Evolutionary conservation across 2,888 invertebrate species (phyloP), one percentile per base, ranked within the genome.

Genomic region (Eilema griseolum): DNA sequence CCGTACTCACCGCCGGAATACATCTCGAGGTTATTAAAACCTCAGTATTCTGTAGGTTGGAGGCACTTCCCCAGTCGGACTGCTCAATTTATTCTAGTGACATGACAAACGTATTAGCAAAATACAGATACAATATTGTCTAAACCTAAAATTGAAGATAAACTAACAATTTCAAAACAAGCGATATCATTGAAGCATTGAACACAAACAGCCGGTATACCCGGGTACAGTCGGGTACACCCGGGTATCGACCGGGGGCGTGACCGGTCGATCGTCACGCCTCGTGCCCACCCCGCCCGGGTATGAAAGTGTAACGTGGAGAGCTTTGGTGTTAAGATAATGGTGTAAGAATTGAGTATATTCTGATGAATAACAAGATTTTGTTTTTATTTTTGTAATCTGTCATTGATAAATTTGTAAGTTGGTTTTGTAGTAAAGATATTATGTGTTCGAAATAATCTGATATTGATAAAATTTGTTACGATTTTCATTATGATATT

Each of bases 191-290:
- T 28, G 64, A 65, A 41, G 26, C 57, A 52, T 67, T 57, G 62
- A 66, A 63, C 62, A 63, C 67, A 63, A 67, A 59, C 63, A 67
- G 69, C 65, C 67, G 67, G 66, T 69, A 81, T 72, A 74, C 64
- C 73, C 77, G 70, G 75, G 73, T 69, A 81, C 73, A 74, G 66
- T 72, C 77, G 70, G 77, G 73, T 80, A 66, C 56, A 73, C 56
- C 70, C 70, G 75, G 73, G 62, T 66, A 59, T 66, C 89, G 89
- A 89, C 76, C 83, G 78, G 82, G 87, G 90, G 90, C 90, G 91
- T 91, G 90, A 88, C 91, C 88, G 91, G 86, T 92, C 92, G 92
- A 92, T 90, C 89, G 92, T 92, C 89, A 92, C 92, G 92, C 91
- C 91, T 86, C 82, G 83, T 81, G 88, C 80, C 66, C 85, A 80